Evolutionary conservation across 2,888 invertebrate species (phyloP).

Genomic region (Trichogramma dendrolimi): DNA sequence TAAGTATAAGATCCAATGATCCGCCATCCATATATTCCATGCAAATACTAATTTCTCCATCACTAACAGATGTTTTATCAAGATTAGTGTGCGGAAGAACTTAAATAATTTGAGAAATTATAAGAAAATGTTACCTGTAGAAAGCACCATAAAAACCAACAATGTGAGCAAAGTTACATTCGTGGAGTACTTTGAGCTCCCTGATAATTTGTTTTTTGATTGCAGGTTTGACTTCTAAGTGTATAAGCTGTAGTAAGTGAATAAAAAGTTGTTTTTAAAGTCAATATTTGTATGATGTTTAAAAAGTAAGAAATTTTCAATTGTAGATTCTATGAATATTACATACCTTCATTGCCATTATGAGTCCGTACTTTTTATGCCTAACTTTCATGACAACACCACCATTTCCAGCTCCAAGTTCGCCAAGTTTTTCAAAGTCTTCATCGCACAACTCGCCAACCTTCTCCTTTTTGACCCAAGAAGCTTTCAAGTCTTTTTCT

Average conservation of each 20-base stretch:
- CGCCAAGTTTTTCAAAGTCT: constrained; percentile 94
- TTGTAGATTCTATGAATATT: not conserved
- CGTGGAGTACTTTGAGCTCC: constrained; percentile 96
- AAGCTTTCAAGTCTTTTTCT: constrained; percentile 89
- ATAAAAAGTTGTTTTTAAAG: not conserved
- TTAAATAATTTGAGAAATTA: not conserved
- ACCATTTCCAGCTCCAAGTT: constrained; percentile 96
- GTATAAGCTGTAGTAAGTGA: constrained; percentile 67
- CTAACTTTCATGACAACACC: constrained; percentile 99
- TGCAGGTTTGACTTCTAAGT: constrained; percentile 97
- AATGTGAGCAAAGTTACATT: constrained; percentile 98
- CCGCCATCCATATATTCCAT: constrained; percentile 99
- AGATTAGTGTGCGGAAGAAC: not conserved
- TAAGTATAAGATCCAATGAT: constrained; percentile 92
- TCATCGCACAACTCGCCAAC: constrained; percentile 88
- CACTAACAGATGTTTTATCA: constrained; percentile 56
- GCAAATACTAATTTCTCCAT: constrained; percentile 98
- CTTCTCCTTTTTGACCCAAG: constrained; percentile 90
- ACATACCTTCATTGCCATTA: constrained; percentile 90
- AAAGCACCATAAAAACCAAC: constrained; percentile 99
- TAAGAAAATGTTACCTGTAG: constrained; percentile 53
- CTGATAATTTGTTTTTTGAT: constrained; percentile 97
- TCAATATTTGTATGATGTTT: not conserved
- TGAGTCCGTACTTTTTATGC: constrained; percentile 88
- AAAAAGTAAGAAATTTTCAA: not conserved